A percentile compares a stretch with the other conserved stretches of the same genome.
These are phyloP conservation scores for Amblyornis subalaris DNA, from an alignment of 2,113 vertebrate genomes.

Conservation along the genomic window DNA sequence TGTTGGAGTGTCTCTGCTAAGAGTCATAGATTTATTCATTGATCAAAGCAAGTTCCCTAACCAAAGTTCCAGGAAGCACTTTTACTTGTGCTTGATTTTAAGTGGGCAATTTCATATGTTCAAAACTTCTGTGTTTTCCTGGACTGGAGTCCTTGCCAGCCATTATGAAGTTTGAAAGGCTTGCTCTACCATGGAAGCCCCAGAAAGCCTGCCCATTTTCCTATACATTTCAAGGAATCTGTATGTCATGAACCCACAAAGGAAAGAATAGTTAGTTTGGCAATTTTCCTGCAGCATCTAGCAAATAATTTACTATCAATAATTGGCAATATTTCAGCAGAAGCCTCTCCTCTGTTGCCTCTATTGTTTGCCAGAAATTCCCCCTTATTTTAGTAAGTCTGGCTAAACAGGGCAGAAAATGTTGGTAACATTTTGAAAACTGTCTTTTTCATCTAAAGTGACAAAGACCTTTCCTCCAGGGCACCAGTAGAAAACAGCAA, in stretches of 20 bases:
- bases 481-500: background rate
- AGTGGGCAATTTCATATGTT: background rate
- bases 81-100: background rate
- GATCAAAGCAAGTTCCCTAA: background rate
- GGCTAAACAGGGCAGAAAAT: background rate
- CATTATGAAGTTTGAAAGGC: background rate
- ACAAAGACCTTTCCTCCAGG: slow-evolving; percentile 4
- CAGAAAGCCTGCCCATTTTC: background rate
- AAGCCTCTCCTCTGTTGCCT: background rate
- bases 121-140: background rate
- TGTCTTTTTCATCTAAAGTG: background rate
- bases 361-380: background rate
- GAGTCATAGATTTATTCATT: background rate
- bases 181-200: background rate
- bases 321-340: background rate
- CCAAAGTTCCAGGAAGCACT: background rate
- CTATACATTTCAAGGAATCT: background rate
- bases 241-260: background rate
- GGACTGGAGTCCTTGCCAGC: background rate
- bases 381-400: background rate
- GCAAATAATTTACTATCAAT: background rate
- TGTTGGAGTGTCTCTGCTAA: background rate
- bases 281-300: background rate
- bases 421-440: background rate
- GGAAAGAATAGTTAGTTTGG: background rate